Evolutionary conservation across 2,888 invertebrate species (phyloP).

Genomic region (Adelphocoris suturalis): DNA sequence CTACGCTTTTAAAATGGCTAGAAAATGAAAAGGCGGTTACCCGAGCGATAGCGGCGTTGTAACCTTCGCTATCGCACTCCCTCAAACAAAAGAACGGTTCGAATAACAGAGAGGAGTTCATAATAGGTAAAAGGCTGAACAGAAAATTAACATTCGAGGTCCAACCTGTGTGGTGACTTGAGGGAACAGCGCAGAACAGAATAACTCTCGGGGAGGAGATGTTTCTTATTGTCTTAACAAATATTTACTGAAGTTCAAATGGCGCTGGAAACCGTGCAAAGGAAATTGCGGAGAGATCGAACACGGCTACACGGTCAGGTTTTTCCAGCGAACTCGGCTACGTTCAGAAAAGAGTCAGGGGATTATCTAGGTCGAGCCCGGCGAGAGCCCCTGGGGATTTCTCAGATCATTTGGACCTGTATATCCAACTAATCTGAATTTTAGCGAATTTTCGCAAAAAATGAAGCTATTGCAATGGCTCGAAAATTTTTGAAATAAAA

Average conservation of each 20-base stretch:
- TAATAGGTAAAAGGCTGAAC: neutral
- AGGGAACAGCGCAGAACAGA: neutral
- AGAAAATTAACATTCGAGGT: neutral
- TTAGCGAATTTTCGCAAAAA: no score
- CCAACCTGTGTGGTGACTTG: neutral
- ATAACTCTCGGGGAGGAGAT: neutral
- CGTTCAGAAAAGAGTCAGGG: no score
- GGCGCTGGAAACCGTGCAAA: no score
- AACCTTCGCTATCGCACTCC: neutral
- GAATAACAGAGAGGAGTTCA: slow-evolving; percentile 10
- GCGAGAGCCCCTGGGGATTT: no score
- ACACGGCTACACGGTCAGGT: no score
- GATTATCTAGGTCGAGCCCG: no score
- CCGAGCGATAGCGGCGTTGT: slow-evolving; percentile 7
- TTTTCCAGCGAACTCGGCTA: no score
- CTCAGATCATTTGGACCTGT: no score
- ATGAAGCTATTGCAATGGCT: no score
- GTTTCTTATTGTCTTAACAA: neutral
- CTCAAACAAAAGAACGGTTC: neutral
- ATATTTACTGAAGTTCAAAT: neutral
- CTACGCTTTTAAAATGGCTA: neutral
- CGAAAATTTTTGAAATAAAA: no score
- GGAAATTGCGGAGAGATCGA: no score
- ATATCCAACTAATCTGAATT: no score
- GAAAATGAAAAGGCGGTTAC: slow-evolving; percentile 26